phyloP scores from a whole-genome alignment of 2,888 invertebrate genomes.

The Brachypalpus laphriformis region DNA sequence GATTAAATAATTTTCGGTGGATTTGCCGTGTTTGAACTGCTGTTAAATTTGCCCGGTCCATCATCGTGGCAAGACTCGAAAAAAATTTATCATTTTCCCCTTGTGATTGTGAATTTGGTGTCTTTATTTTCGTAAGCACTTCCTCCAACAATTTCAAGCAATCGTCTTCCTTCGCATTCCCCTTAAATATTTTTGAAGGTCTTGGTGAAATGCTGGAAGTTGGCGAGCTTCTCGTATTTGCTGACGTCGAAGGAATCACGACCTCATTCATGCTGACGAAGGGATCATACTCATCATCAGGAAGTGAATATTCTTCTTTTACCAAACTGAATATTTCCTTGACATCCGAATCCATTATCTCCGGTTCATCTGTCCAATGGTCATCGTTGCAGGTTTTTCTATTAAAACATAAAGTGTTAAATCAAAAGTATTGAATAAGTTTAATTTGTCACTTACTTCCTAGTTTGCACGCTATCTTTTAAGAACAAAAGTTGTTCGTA shows the following conservation, averaged over 20 bases:
- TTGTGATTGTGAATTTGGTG: background rate
- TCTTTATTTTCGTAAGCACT: background rate
- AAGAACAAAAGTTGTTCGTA: conserved; percentile 34
- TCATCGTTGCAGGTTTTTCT: conserved; percentile 1
- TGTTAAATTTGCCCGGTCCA: conserved; percentile 25
- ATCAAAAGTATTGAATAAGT: background rate
- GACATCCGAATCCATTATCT: conserved; percentile 7
- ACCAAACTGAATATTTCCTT: background rate
- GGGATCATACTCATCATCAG: background rate
- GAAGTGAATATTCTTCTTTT: background rate
- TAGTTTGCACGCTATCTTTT: conserved; percentile 1
- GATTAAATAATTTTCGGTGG: conserved; percentile 29
- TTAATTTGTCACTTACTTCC: background rate
- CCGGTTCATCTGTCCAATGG: background rate
- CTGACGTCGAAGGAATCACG: background rate
- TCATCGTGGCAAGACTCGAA: conserved; percentile 5
- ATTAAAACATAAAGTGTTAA: background rate
- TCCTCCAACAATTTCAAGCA: conserved; percentile 7
- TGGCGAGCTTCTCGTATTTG: background rate
- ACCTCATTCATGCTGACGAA: background rate
- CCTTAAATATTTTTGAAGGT: background rate
- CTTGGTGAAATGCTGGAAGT: background rate
- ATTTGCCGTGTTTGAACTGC: conserved; percentile 21
- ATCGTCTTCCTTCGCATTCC: background rate
- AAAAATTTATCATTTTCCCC: conserved; percentile 28